A percentile compares a stretch with the other conserved stretches of the same genome.
These are phyloP conservation scores for Solea solea DNA, from an alignment of 2,113 vertebrate genomes.

Conservation along the genomic window DNA sequence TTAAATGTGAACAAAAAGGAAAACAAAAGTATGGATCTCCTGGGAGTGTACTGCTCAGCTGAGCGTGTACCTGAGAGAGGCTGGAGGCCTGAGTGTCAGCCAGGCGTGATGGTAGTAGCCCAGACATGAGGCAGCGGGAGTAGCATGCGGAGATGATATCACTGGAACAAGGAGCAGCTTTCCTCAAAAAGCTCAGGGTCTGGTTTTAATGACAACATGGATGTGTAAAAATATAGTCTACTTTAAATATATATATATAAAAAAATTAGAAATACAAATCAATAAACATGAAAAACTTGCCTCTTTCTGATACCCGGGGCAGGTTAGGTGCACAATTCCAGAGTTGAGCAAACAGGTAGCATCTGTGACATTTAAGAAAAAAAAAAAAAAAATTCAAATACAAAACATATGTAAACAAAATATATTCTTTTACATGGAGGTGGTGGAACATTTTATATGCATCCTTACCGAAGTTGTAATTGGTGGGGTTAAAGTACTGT, in stretches of 20 bases:
- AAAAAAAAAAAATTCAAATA: not conserved
- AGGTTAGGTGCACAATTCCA: slow-evolving; percentile 91
- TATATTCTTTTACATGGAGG: not conserved
- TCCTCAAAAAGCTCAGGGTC: slow-evolving; percentile 94
- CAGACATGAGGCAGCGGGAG: slow-evolving; percentile 91
- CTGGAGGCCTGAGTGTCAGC: slow-evolving; percentile 87
- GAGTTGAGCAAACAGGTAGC: slow-evolving; percentile 90
- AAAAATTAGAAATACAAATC: not conserved
- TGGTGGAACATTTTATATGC: not conserved
- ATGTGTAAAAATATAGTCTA: not conserved
- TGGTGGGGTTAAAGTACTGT: slow-evolving; percentile 93
- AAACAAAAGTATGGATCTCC: not conserved
- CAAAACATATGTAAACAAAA: not conserved
- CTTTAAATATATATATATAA: no score
- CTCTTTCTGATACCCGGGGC: slow-evolving; percentile 96
- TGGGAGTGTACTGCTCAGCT: not conserved
- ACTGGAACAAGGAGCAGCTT: slow-evolving; percentile 86
- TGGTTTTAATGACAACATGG: slow-evolving; percentile 54
- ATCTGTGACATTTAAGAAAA: slow-evolving; percentile 78
- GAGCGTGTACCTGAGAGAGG: slow-evolving; percentile 85
- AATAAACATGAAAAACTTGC: slow-evolving; percentile 66
- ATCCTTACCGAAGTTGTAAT: slow-evolving; percentile 92
- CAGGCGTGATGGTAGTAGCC: slow-evolving; percentile 89
- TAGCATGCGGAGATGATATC: slow-evolving; percentile 89
- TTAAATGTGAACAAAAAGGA: not conserved